phyloP scores from a whole-genome alignment of 2,113 vertebrate species.

The Myotis lucifugus region DNA sequence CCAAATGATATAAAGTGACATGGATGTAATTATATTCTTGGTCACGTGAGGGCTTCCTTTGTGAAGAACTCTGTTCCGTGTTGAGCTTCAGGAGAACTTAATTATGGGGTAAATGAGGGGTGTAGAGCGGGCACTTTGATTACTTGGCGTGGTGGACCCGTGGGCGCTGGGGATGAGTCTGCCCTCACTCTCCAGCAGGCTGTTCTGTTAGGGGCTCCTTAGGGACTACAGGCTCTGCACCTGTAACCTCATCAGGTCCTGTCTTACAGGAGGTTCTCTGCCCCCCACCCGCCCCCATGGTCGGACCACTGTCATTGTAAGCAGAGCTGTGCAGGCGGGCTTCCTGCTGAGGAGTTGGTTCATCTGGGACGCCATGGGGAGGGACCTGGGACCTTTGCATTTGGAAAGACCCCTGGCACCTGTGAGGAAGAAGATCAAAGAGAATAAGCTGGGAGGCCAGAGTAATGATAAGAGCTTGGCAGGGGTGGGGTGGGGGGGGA shows the following conservation, averaged over 20 bases:
- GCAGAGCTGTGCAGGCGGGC: background rate
- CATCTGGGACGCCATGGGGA: background rate
- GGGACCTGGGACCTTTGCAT: background rate
- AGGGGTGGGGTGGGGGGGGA: rapidly evolving
- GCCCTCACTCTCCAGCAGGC: background rate
- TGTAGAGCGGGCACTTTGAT: background rate
- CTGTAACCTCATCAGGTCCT: background rate
- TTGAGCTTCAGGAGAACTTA: background rate
- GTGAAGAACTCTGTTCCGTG: background rate
- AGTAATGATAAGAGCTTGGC: background rate
- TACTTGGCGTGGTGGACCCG: background rate
- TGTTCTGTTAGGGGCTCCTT: background rate
- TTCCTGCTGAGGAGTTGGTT: background rate
- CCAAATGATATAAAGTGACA: background rate
- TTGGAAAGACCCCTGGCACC: background rate
- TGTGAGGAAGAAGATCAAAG: background rate
- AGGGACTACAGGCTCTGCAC: background rate
- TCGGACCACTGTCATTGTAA: background rate
- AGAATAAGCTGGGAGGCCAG: background rate
- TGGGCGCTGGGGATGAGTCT: background rate
- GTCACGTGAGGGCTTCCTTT: background rate
- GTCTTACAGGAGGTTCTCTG: background rate
- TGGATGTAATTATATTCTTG: background rate
- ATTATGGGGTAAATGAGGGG: too few relatives aligned
- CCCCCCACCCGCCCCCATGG: background rate